Percentiles rank a stretch among this genome's conserved stretches.
phyloP scores from a whole-genome alignment of 2,113 vertebrate species.

The Trogon surrucura region DNA sequence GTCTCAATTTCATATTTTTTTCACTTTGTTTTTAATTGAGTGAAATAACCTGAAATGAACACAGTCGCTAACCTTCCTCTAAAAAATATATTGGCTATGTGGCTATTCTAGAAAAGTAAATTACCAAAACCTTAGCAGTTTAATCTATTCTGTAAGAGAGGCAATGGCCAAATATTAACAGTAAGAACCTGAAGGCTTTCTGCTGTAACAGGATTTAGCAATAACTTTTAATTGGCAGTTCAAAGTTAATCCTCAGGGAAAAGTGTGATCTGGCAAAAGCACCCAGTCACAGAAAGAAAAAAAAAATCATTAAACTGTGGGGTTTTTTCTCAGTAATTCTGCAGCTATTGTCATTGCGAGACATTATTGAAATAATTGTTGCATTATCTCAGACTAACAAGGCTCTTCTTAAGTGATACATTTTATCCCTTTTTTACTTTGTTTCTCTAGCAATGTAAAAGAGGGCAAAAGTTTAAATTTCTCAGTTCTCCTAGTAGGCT shows the following conservation, averaged over 20 bases:
- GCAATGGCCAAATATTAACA: constrained; percentile 15
- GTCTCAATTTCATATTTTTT: not conserved
- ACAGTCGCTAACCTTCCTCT: not conserved
- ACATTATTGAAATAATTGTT: not conserved
- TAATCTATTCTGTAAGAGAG: constrained; percentile 16
- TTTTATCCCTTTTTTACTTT: not conserved
- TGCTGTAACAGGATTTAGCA: constrained; percentile 67
- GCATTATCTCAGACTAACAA: not conserved
- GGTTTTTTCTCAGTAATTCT: not conserved
- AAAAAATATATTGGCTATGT: not conserved
- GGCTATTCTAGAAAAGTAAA: not conserved
- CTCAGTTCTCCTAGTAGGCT: not conserved
- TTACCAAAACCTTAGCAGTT: not conserved
- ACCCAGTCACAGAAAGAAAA: not conserved
- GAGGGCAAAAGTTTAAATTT: not conserved
- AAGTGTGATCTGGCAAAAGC: constrained; percentile 54
- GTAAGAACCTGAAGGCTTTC: constrained; percentile 61
- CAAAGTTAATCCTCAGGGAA: constrained; percentile 64
- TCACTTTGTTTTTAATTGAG: not conserved
- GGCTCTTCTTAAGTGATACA: not conserved
- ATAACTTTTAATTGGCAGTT: constrained; percentile 73
- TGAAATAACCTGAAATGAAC: not conserved
- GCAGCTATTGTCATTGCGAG: not conserved
- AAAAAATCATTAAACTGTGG: not conserved
- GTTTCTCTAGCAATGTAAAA: not conserved